Percentiles rank a stretch among this genome's conserved stretches.
phyloP scores from a whole-genome alignment of 30 jellyfish, hydroid and myxozoan species.

The Mastigias papua region DNA sequence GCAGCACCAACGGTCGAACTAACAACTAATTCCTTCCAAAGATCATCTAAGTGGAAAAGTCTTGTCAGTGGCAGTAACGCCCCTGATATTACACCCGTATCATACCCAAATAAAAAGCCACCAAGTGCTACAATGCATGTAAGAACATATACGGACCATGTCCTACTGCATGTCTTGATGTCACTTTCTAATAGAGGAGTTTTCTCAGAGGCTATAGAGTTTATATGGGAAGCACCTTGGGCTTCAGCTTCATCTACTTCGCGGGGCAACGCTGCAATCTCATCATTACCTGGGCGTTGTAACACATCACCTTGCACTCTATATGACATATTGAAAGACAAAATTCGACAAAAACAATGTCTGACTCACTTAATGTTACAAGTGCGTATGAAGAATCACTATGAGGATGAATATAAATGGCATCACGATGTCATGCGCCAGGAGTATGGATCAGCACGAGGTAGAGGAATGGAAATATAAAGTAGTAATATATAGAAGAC shows the following conservation, averaged over 20 bases:
- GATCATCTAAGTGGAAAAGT: conserved; percentile 57
- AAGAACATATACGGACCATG: conserved; percentile 52
- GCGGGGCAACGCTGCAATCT: too few relatives aligned
- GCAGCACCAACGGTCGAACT: conserved; percentile 95
- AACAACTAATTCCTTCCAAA: conserved; percentile 86
- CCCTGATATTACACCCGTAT: conserved; percentile 98
- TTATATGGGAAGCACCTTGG: neutral
- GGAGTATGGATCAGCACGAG: too few relatives aligned
- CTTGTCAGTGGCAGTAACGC: conserved; percentile 84
- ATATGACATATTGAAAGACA: too few relatives aligned
- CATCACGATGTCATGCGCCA: too few relatives aligned
- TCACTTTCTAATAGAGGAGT: neutral
- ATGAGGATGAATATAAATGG: too few relatives aligned
- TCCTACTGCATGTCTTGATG: neutral
- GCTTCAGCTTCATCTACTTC: neutral
- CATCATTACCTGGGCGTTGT: too few relatives aligned
- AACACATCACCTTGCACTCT: too few relatives aligned
- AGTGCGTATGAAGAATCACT: too few relatives aligned
- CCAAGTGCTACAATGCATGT: conserved; percentile 92
- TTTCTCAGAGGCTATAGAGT: neutral
- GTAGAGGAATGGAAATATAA: too few relatives aligned
- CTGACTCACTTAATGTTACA: too few relatives aligned
- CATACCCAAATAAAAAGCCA: conserved; percentile 95
- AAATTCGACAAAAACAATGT: too few relatives aligned
- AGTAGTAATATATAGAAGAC: too few relatives aligned